Evolutionary conservation across 2,888 invertebrate genomes (phyloP), one percentile per base, ranked within the genome.

Genomic region (Petrolisthes cinctipes): DNA sequence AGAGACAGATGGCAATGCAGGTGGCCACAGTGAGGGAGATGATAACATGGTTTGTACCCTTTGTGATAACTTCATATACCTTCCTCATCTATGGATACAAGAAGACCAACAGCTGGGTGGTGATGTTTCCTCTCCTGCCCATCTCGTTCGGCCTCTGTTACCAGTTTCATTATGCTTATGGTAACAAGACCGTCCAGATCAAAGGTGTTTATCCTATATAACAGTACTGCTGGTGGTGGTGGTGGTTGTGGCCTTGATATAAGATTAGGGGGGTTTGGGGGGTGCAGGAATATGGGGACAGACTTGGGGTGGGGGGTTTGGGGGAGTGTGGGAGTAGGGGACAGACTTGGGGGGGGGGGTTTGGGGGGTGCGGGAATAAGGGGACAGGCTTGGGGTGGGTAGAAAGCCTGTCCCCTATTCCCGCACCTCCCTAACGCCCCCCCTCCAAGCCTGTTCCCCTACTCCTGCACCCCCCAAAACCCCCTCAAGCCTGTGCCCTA

Each of bases 81-180:
- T 86, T 86, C 57, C 61, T 86, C 6, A 82, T 75, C 75, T 51
- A 78, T 0, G 86, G 86, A 11, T 82, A 86, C 68, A 37, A 51
- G 54, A 82, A 76, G 20, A 86, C 86, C 20, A 86, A 83, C 68
- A 86, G 82, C 68, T 83, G 82, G 82, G 82, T 83, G 66, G 82
- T 86, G 23, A 20, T 83, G 83, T 86, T 86, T 53, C 86, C 86
- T 9, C 86, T 86, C 53, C 57, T 86, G 53, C 86, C 86, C 6
- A 83, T 86, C 23, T 61, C 86, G 57, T 86, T 86, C 17, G 82
- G 53, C 23, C 23, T 82, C 68, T 81, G 78, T 4, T 86, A 83
- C 23, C 76, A 82, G 56, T 3, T 83, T 4, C 82, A 86, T 68
- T 86, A 61, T 54, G 86, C 86, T 17, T 86, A 86, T 23, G 86